Conservation (phyloP, 2,888 invertebrate genomes). For the Pogonocherus hispidulus region DNA sequence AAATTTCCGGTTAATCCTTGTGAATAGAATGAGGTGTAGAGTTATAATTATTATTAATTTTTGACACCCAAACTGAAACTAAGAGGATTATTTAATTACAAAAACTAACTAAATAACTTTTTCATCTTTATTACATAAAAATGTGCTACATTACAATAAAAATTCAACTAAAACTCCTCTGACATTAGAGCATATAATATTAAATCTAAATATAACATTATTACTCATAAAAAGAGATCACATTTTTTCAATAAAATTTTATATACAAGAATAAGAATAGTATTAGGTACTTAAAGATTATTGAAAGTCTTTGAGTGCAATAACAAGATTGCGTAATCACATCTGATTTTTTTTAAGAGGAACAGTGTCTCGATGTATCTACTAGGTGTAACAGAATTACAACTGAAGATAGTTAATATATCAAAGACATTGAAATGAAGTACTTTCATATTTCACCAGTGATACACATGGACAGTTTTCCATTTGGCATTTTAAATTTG, state of each 20-base stretch:
- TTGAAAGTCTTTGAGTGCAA: conserved; percentile 13
- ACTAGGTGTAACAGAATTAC: no score
- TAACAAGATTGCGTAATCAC: not conserved
- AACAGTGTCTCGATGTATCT: no score
- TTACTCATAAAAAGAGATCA: conserved; percentile 17
- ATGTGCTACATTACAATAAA: conserved; percentile 22
- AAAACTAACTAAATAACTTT: conserved; percentile 1
- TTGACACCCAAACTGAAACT: not conserved
- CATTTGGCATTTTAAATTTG: no score
- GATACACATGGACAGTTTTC: no score
- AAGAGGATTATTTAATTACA: no score
- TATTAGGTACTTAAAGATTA: not conserved
- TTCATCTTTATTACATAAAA: conserved; percentile 19
- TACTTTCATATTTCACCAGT: no score
- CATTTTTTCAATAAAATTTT: conserved; percentile 21
- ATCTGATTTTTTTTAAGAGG: no score
- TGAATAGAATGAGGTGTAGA: not conserved
- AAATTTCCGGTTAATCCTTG: not conserved
- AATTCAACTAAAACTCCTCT: conserved; percentile 9
- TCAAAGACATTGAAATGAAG: no score
- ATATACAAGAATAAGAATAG: conserved; percentile 7
- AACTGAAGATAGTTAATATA: no score
- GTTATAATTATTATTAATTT: no score
- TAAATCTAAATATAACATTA: conserved; percentile 7
- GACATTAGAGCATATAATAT: conserved; percentile 6